A percentile compares a stretch with the other conserved stretches of the same genome.
Conservation (phyloP, 2,113 vertebrate species). For the Leptodactylus fuscus region DNA sequence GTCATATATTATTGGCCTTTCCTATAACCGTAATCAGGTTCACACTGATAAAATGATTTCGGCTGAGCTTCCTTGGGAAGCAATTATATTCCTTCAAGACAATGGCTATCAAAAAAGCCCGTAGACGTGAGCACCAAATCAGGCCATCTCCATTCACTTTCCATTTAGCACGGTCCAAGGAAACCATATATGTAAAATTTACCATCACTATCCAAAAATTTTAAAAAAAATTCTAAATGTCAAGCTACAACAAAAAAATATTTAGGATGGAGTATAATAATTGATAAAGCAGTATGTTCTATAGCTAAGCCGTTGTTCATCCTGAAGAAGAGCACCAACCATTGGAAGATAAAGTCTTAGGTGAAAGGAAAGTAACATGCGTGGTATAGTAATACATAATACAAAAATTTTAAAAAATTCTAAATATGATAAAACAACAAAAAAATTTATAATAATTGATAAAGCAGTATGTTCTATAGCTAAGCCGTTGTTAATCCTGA, state of each 20-base stretch:
- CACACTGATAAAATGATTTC: constrained; percentile 76
- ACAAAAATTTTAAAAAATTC: neutral
- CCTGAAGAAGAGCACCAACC: neutral
- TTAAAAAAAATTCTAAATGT: neutral
- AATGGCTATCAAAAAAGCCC: constrained; percentile 69
- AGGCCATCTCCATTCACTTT: constrained; percentile 68
- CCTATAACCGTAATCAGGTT: constrained; percentile 73
- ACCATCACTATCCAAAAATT: neutral
- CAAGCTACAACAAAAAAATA: neutral
- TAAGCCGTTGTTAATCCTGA: neutral
- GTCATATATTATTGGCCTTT: constrained; percentile 78
- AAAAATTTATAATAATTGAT: neutral
- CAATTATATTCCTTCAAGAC: constrained; percentile 75
- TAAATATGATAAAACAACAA: too few species aligned
- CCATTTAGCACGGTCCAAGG: constrained; percentile 11
- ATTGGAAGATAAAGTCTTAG: neutral
- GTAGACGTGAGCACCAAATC: constrained; percentile 72
- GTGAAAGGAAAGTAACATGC: neutral
- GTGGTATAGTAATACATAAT: neutral
- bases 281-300: neutral
- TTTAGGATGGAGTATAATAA: neutral
- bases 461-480: neutral
- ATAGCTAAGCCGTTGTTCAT: neutral
- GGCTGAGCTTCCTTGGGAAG: constrained; percentile 74
- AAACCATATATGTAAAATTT: neutral